Evolutionary conservation across 2,113 vertebrate genomes (phyloP).

Genomic region (Pseudorasbora parva): DNA sequence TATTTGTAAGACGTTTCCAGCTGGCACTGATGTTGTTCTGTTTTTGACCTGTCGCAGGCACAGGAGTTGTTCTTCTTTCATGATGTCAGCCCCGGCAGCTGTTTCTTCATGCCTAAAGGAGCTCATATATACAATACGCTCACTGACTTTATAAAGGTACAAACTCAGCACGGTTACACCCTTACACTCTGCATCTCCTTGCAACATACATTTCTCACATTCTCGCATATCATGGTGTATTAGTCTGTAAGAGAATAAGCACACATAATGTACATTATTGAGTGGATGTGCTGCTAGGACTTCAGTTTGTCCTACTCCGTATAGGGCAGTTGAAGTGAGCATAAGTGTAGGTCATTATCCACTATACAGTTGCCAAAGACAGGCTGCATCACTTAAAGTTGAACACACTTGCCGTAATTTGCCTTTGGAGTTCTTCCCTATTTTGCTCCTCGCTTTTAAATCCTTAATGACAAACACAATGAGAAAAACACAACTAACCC

Average conservation of each 20-base stretch:
- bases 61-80: conserved; percentile 94
- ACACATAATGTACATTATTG: background rate
- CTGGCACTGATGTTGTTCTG: background rate
- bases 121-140: conserved; percentile 88
- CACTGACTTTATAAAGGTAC: conserved; percentile 86
- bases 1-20: background rate
- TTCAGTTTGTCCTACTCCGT: background rate
- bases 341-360: background rate
- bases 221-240: background rate
- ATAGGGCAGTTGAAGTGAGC: background rate
- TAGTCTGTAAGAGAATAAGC: background rate
- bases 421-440: no score
- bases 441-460: no score
- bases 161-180: background rate
- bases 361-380: background rate
- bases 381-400: background rate
- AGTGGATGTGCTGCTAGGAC: background rate
- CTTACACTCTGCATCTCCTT: background rate
- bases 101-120: conserved; percentile 93
- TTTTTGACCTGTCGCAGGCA: conserved; percentile 60
- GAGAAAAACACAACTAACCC: no score
- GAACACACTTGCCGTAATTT: background rate
- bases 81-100: conserved; percentile 90
- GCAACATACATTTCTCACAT: background rate
- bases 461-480: no score